A percentile compares a stretch with the other conserved stretches of the same genome.
Conservation (phyloP, 2,797 vertebrate species). For the Poecile montanus region DNA sequence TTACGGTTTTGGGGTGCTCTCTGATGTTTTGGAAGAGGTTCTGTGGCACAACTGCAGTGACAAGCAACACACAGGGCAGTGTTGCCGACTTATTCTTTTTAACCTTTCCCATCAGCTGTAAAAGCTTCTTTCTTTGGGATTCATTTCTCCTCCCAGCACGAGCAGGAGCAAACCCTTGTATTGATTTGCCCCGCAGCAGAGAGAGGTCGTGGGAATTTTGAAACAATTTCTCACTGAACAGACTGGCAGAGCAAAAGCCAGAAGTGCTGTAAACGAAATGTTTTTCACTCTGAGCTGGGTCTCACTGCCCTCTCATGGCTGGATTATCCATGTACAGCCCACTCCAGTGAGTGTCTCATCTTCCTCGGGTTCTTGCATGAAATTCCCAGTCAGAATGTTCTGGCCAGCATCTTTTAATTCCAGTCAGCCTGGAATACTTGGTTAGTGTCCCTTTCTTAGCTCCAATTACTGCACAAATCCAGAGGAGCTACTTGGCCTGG, state of each 20-base stretch:
- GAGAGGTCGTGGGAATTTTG: background rate
- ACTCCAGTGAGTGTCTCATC: accelerated
- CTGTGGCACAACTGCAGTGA: background rate
- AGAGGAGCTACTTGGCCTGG: background rate
- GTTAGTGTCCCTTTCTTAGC: background rate
- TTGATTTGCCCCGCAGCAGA: background rate
- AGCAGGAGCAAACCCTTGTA: background rate
- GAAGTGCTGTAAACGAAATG: accelerated
- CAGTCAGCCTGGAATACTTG: background rate
- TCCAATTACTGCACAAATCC: background rate
- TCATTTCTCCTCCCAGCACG: background rate
- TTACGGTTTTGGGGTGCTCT: background rate
- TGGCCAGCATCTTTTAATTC: background rate
- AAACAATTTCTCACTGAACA: background rate
- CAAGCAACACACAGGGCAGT: background rate
- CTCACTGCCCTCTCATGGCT: conserved; percentile 62
- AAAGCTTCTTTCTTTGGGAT: background rate
- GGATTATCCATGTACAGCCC: background rate
- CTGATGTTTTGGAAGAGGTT: background rate
- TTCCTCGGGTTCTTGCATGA: background rate
- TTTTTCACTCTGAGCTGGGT: background rate
- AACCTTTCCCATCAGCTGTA: background rate
- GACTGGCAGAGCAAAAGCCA: background rate
- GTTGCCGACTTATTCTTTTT: background rate
- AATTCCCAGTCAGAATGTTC: background rate